Percentiles rank a stretch among this genome's conserved stretches.
phyloP scores from a whole-genome alignment of 2,113 vertebrate genomes.

The Hippolais icterina region DNA sequence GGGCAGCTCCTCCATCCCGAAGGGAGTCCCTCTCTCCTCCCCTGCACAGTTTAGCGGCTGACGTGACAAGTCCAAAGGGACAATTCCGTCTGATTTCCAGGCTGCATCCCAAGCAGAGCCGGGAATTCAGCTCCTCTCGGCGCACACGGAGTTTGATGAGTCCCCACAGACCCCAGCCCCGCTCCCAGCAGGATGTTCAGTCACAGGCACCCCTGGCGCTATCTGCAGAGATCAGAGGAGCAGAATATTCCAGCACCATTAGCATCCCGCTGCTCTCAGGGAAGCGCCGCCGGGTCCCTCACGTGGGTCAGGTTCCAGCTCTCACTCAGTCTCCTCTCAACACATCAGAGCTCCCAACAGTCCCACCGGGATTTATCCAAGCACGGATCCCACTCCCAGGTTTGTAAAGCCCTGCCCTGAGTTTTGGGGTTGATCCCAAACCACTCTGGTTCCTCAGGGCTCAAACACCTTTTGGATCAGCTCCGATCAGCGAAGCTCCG shows the following conservation, averaged over 20 bases:
- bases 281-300: neutral
- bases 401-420: neutral
- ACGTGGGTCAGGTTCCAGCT: neutral
- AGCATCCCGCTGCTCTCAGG: neutral
- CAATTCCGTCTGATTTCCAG: neutral
- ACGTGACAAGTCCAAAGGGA: neutral
- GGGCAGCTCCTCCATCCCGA: neutral
- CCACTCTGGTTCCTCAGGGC: neutral
- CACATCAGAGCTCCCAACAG: neutral
- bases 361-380: neutral
- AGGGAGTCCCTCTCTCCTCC: neutral
- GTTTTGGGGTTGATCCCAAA: too few species aligned
- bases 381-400: fast-evolving
- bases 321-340: neutral
- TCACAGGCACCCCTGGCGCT: neutral
- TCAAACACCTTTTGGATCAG: neutral
- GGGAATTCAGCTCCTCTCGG: neutral
- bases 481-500: neutral
- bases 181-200: neutral
- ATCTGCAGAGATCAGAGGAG: neutral
- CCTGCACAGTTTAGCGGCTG: neutral
- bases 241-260: slow-evolving; percentile 1
- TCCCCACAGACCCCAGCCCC: neutral
- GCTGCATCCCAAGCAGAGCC: neutral
- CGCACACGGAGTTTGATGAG: neutral